phyloP scores from a whole-genome alignment of 2,797 vertebrate genomes.

The Prionace glauca region DNA sequence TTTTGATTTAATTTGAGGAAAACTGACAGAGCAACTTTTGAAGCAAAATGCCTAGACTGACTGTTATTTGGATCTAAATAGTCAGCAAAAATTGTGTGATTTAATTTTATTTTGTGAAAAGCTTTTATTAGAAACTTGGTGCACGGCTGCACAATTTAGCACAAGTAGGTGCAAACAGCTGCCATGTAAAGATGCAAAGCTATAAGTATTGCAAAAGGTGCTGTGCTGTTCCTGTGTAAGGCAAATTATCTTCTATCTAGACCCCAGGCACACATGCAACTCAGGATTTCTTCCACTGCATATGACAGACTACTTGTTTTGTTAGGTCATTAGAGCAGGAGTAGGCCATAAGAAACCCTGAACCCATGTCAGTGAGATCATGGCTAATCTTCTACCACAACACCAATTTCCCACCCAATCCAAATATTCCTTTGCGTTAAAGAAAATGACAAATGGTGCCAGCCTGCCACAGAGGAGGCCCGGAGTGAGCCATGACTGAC shows the following conservation, averaged over 20 bases:
- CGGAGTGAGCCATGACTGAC: too few relatives aligned
- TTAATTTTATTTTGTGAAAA: slow-evolving; percentile 47
- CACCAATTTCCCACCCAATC: too few relatives aligned
- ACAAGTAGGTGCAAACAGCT: slow-evolving; percentile 48
- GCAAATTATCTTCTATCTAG: neutral
- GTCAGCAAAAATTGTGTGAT: slow-evolving; percentile 42
- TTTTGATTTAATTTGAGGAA: neutral
- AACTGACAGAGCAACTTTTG: neutral
- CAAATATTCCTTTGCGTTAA: too few relatives aligned
- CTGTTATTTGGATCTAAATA: slow-evolving; percentile 39
- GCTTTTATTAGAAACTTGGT: slow-evolving; percentile 54
- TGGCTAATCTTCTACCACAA: too few relatives aligned
- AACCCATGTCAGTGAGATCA: too few relatives aligned
- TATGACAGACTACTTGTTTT: neutral
- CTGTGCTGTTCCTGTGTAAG: neutral
- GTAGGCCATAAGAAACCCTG: too few relatives aligned
- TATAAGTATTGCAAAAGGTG: neutral
- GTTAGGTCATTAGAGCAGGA: neutral
- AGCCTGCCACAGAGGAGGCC: too few relatives aligned
- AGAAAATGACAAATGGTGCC: too few relatives aligned
- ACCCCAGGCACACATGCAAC: neutral
- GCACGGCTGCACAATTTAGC: slow-evolving; percentile 48
- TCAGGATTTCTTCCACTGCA: neutral
- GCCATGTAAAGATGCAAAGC: slow-evolving; percentile 36
- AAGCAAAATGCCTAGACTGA: neutral